Evolutionary conservation across 2,888 invertebrate species (phyloP), one percentile per base, ranked within the genome.

Genomic region (Drosophila quinaria): DNA sequence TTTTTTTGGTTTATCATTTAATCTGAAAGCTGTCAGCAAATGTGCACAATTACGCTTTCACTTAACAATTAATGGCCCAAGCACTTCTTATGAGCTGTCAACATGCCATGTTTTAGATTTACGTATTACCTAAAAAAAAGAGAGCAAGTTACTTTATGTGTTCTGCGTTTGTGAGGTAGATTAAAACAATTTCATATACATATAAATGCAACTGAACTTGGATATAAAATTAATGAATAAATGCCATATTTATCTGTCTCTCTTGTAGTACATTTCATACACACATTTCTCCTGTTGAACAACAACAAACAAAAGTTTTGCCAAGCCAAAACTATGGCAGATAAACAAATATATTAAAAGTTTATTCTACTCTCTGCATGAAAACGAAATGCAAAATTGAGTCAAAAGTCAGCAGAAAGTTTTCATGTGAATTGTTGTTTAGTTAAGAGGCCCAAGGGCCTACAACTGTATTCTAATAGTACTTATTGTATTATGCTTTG

Each of bases 21-120:
- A 81, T 79, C 68, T 62, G 15, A n/a, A 50, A 68, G 65, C 74
- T 77, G 80, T 74, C 81, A 74, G 55, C 71, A 60, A 65, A 67
- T 67, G 54, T 61, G 62, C 64, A 62, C 58, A 78, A 72, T 69
- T 67, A 80, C 62, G 75, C 44, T 60, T 65, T 65, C 50, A 69
- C 51, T 73, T 49, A 64, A 58, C 62, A 29, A 46, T 55, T 75
- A 75, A 75, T 75, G 68, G 56, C n/a, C 13, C 10, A 17, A 47
- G 15, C n/a, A 33, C 42, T 50, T 65, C 44, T 68, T 59, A 78
- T 68, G 66, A 41, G 62, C 44, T 5, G 13, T 1, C 46, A 52
- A 44, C 75, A 75, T 61, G 72, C 69, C 61, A 66, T 39, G 35
- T 60, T 60, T 39, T 41, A 65, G 17, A 35, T 37, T n/a, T 5